Conservation (phyloP, 1,140 invertebrate species). For the Chionoecetes opilio region DNA sequence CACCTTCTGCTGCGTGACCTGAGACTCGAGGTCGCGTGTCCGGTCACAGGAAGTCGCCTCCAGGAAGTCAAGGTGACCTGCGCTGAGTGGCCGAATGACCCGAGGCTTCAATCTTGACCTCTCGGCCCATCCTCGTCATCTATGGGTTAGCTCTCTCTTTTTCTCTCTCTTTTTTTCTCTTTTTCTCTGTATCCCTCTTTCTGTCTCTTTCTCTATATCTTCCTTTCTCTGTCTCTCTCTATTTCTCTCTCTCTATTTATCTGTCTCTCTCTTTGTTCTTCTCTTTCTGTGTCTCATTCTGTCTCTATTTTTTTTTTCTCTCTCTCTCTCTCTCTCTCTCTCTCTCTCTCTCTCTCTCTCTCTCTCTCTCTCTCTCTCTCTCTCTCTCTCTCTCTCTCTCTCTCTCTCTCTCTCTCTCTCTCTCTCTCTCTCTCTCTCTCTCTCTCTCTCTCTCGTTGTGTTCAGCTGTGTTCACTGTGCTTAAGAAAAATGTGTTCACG, state of each 20-base stretch:
- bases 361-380: conserved; percentile 46
- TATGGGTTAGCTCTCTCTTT: too few species aligned
- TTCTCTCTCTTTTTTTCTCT: conserved; percentile 37
- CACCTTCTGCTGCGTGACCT: neutral
- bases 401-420: conserved; percentile 49
- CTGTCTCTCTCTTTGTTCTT: conserved; percentile 15
- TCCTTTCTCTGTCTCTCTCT: too few species aligned
- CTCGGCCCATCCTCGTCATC: too few species aligned
- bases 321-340: conserved; percentile 46
- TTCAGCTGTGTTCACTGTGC: neutral
- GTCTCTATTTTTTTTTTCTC: too few species aligned
- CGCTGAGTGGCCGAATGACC: neutral
- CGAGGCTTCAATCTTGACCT: neutral
- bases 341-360: conserved; percentile 38
- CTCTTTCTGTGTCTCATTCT: too few species aligned
- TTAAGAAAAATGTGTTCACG: neutral
- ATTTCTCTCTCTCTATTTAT: conserved; percentile 10
- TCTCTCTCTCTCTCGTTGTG: neutral
- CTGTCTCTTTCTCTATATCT: too few species aligned
- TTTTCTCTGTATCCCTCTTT: too few species aligned
- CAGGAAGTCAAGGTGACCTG: neutral
- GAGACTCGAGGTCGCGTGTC: neutral
- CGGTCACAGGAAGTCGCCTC: neutral
- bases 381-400: conserved; percentile 52
- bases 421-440: conserved; percentile 46